A percentile compares a stretch with the other conserved stretches of the same genome.
phyloP scores from a whole-genome alignment of 2,888 invertebrate genomes.

The Ceriagrion tenellum region DNA sequence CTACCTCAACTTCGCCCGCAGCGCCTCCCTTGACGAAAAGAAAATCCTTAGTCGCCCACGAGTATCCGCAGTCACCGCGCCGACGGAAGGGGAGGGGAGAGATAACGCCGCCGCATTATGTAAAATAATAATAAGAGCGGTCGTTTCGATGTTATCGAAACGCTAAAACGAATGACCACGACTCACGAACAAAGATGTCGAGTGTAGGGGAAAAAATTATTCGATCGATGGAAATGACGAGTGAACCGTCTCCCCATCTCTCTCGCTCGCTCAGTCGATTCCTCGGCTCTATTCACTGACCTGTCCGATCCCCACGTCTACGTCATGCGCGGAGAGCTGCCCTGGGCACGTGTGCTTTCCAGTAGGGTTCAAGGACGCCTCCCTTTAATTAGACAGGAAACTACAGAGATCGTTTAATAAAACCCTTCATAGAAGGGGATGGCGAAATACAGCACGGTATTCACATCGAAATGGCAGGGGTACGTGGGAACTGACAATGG shows the following conservation, averaged over 20 bases:
- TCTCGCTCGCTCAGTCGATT: too few species aligned
- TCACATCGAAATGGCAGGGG: too few species aligned
- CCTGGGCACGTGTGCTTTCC: neutral
- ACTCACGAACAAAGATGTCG: neutral
- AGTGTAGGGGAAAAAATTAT: neutral
- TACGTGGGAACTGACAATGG: too few species aligned
- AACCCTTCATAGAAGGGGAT: too few species aligned
- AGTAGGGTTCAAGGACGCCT: too few species aligned
- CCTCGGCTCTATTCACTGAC: neutral
- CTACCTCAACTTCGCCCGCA: constrained; percentile 18
- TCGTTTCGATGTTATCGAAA: neutral
- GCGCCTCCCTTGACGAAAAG: neutral
- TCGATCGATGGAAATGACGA: too few species aligned
- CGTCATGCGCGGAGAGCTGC: neutral
- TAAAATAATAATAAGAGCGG: neutral
- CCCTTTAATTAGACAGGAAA: too few species aligned
- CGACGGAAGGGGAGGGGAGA: neutral
- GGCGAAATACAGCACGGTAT: too few species aligned
- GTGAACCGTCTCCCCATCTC: too few species aligned
- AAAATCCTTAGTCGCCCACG: neutral
- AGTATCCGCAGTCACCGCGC: neutral
- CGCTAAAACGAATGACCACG: neutral
- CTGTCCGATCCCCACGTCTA: neutral
- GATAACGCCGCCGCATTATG: neutral
- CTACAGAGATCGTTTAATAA: too few species aligned